A percentile compares a stretch with the other conserved stretches of the same genome.
Conservation (phyloP, 2,888 invertebrate species). For the Lithophane socia region DNA sequence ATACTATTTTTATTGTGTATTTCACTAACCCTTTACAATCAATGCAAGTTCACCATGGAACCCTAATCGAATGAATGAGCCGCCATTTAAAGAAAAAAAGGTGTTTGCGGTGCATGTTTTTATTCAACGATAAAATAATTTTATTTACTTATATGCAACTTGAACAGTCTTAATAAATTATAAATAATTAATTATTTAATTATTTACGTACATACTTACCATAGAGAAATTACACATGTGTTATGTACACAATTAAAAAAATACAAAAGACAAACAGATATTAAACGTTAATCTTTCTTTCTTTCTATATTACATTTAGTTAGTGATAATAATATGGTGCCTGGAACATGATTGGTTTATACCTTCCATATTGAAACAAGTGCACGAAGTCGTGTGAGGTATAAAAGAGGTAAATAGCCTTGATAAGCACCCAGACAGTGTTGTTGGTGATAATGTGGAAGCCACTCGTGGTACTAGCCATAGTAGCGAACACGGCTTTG, state of each 20-base stretch:
- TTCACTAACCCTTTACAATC: neutral
- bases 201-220: neutral
- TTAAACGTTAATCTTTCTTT: too few species aligned
- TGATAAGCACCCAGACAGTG: slow-evolving; percentile 61
- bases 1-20: too few species aligned
- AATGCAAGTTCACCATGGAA: neutral
- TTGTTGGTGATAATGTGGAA: slow-evolving; percentile 72
- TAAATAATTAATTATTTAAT: slow-evolving; percentile 14
- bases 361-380: slow-evolving; percentile 71
- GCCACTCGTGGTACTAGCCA: slow-evolving; percentile 67
- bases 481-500: slow-evolving; percentile 61
- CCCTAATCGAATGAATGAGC: neutral
- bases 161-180: neutral
- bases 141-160: neutral
- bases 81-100: neutral
- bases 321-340: slow-evolving; percentile 12
- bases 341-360: slow-evolving; percentile 42
- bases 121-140: slow-evolving; percentile 9
- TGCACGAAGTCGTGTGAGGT: slow-evolving; percentile 68
- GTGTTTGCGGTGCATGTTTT: neutral
- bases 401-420: slow-evolving; percentile 73
- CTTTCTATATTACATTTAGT: neutral
- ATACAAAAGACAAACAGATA: slow-evolving; percentile 15
- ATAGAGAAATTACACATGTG: slow-evolving; percentile 18
- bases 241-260: slow-evolving; percentile 24